Conservation (phyloP, 2,113 vertebrate genomes). For the Clarias batrachus region DNA sequence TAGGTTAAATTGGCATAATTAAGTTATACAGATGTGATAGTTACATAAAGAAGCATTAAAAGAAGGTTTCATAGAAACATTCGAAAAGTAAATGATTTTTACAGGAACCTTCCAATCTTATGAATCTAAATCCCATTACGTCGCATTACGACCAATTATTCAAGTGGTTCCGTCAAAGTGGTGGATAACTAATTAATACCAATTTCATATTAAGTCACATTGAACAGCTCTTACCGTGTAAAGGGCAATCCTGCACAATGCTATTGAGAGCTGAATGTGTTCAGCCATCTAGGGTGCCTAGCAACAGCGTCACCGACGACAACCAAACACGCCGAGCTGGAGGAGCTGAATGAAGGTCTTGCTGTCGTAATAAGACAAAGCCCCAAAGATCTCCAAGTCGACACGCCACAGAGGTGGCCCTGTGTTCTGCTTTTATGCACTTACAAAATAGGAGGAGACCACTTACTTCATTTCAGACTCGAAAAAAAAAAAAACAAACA, state of each 20-base stretch:
- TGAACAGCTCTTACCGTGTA: constrained; percentile 78
- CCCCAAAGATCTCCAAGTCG: constrained; percentile 44
- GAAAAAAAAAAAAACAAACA: constrained; percentile 31
- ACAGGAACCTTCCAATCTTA: neutral
- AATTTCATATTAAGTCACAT: neutral
- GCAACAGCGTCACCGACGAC: constrained; percentile 74
- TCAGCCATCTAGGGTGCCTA: constrained; percentile 80
- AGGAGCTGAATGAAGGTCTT: constrained; percentile 66
- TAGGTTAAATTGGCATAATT: neutral
- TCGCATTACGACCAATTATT: neutral
- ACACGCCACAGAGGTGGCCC: constrained; percentile 38
- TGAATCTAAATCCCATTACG: neutral
- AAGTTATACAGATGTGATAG: neutral
- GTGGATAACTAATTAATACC: neutral
- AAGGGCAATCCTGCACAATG: constrained; percentile 89
- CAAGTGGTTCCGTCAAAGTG: neutral
- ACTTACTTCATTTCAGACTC: constrained; percentile 43
- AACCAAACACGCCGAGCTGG: constrained; percentile 69
- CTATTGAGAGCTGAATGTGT: constrained; percentile 86
- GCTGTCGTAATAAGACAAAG: constrained; percentile 36
- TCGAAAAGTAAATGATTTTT: neutral
- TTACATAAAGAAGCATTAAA: neutral
- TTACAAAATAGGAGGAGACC: constrained; percentile 44
- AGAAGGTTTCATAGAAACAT: neutral
- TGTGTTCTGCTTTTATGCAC: constrained; percentile 51